Base-by-base conservation (phyloP, 2,888 invertebrate genomes). In the Galerucella pusilla region DNA sequence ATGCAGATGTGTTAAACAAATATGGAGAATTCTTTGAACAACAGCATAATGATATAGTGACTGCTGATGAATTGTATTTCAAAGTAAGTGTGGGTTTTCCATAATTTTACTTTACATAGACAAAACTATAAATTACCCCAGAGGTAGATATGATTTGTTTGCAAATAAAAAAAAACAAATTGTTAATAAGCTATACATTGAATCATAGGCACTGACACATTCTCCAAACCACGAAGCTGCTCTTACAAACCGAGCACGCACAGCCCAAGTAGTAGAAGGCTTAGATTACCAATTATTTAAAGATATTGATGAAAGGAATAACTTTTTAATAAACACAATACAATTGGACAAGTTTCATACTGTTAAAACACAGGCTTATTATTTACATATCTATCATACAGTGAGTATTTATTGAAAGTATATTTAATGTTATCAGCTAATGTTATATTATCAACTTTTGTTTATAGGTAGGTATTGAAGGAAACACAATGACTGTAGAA, bases 341-440 rank as follows among this genome's bases (percentile, higher is more conserved):
- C 96, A 97, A 20, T 93, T 94, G 78, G 91, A 94, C 0, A 95
- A 96, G 6, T 89, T 98, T 80, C 90, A 96, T 69, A 91, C 96
- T 83, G 95, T 97, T 4, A 97, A 97, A 85, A 96, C 95, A 85
- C 98, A 98, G 87, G 97, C 97, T 1, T 99, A 98, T 87, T 98
- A 97, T 86, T 93, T 95, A 84, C 97, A 98, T 85, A 97, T 99
- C 77, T 97, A 98, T 87, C 98, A 99, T 85, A 97, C 98, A 0
- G 97, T 87, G 82, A 81, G 80, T 74, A 61, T 16, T 57, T 57
- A 20, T 57, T 57, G 60, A 20, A 65, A 42, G 35, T 20, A 16
- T 10, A 73, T 25, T 73, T 49, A 57, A 25, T 52, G 9, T 20
- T 0, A 14, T 61, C 1, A 42, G n/a, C 12, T 66, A 16, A 49